A percentile compares a stretch with the other conserved stretches of the same genome.
Conservation (phyloP, 2,888 invertebrate species). For the Caenorhabditis sp. region DNA sequence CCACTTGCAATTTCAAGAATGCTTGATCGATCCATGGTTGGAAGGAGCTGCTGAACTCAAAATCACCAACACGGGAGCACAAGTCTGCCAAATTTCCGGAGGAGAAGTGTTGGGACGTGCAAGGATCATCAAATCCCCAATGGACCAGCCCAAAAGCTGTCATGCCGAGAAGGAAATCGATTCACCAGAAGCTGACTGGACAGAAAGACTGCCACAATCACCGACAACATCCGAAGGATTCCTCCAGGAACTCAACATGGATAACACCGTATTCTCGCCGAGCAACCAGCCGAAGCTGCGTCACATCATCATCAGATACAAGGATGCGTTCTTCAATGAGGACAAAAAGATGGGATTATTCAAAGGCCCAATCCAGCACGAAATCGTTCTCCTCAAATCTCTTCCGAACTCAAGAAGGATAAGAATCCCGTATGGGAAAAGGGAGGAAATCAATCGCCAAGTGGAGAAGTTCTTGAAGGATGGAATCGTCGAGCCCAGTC, state of each 20-base stretch:
- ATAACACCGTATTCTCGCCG: background rate
- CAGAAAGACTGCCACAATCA: background rate
- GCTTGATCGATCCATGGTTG: conserved; percentile 21
- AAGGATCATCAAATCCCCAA: background rate
- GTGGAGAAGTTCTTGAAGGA: background rate
- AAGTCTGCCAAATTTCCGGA: background rate
- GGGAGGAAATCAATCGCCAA: background rate
- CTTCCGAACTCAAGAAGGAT: background rate
- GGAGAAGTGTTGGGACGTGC: background rate
- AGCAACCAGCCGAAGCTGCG: background rate
- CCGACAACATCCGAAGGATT: background rate
- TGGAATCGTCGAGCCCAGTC: background rate
- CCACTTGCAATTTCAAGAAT: background rate
- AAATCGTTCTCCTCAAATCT: background rate
- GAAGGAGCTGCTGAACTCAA: background rate
- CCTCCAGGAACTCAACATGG: background rate
- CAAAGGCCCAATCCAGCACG: background rate
- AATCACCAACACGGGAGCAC: background rate
- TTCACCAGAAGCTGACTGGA: conserved; percentile 3
- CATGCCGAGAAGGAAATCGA: background rate
- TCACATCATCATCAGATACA: background rate
- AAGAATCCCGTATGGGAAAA: background rate
- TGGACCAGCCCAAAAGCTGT: background rate
- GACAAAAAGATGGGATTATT: background rate
- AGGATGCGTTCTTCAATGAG: background rate